These are phyloP conservation scores for Hyposoter didymator DNA, from an alignment of 2,888 invertebrate genomes.

Conservation along the genomic window DNA sequence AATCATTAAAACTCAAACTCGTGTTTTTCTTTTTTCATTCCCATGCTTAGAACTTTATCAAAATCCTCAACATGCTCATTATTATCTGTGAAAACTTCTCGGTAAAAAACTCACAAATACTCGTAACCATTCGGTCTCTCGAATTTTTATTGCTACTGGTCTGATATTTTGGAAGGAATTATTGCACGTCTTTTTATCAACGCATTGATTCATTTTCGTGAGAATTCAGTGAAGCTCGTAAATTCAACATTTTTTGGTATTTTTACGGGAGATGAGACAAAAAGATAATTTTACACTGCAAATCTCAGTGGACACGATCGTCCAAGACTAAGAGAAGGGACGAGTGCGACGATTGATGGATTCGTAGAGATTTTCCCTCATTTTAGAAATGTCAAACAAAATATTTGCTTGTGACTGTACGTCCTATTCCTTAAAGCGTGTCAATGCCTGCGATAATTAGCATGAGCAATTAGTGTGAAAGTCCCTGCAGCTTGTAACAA, in stretches of 20 bases:
- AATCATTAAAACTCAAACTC: constrained; percentile 30
- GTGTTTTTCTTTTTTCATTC: neutral
- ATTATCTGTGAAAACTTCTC: neutral
- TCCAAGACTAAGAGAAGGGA: neutral
- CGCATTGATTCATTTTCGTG: too few relatives aligned
- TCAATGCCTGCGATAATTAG: constrained; percentile 69
- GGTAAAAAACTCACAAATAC: neutral
- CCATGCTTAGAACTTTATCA: neutral
- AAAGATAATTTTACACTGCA: neutral
- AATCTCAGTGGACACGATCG: neutral
- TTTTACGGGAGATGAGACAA: neutral
- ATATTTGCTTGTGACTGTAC: neutral
- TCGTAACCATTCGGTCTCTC: neutral
- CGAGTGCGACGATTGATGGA: neutral
- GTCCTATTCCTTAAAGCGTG: constrained; percentile 68
- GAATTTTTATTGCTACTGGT: neutral
- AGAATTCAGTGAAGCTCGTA: neutral
- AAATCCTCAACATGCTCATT: neutral
- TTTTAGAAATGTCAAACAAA: constrained; percentile 15
- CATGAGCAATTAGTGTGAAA: constrained; percentile 48
- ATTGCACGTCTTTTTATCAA: too few relatives aligned
- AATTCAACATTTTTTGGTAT: neutral
- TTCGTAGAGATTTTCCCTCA: neutral
- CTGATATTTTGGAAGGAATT: too few relatives aligned
- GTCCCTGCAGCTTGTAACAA: constrained; percentile 54